Conservation (phyloP, 2,888 invertebrate species). For the Psylliodes chrysocephalus region DNA sequence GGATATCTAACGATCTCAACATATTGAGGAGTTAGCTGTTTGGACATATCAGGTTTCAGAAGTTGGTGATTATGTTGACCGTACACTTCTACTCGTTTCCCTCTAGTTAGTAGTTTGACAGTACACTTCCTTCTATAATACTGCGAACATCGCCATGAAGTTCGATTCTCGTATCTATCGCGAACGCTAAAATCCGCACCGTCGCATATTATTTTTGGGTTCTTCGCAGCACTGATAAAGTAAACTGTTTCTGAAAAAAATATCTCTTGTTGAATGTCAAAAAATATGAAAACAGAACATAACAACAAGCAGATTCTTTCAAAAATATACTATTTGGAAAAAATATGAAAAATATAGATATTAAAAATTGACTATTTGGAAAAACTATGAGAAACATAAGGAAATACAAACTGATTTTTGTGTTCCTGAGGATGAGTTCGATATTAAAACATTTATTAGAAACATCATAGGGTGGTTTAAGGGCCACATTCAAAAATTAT, state of each 20-base stretch:
- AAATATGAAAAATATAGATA: too few relatives aligned
- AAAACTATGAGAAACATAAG: too few relatives aligned
- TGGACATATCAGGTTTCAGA: not conserved
- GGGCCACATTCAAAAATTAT: too few relatives aligned
- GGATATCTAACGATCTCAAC: not conserved
- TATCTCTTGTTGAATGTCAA: too few relatives aligned
- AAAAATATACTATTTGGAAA: too few relatives aligned
- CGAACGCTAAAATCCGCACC: constrained; percentile 42
- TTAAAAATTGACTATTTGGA: too few relatives aligned
- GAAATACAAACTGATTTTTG: too few relatives aligned
- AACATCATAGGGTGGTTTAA: too few relatives aligned
- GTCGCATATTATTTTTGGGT: constrained; percentile 52
- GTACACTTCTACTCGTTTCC: constrained; percentile 37
- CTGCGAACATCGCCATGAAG: constrained; percentile 46
- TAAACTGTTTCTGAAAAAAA: constrained; percentile 49
- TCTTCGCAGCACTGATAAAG: constrained; percentile 44
- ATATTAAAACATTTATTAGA: too few relatives aligned
- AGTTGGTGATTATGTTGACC: constrained; percentile 45
- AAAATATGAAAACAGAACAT: not conserved
- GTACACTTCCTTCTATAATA: constrained; percentile 44
- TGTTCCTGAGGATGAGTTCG: too few relatives aligned
- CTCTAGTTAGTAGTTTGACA: constrained; percentile 41
- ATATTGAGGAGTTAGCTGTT: not conserved
- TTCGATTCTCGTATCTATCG: constrained; percentile 41
- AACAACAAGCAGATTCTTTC: too few relatives aligned